Evolutionary conservation across 2,888 invertebrate genomes (phyloP).

Genomic region (Ophonus ardosiacus): DNA sequence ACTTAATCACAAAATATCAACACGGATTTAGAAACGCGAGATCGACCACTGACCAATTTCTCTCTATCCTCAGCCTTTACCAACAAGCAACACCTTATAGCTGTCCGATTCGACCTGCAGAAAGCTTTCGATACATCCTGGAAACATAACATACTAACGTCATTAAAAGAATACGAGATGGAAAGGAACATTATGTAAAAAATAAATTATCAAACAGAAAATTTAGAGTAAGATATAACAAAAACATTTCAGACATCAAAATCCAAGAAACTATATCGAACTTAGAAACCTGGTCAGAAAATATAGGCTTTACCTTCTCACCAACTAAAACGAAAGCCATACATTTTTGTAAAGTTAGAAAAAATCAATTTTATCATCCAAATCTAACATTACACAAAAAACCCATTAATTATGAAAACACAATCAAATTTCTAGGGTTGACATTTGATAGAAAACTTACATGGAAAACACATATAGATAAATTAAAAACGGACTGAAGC

Average conservation of each 20-base stretch:
- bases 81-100: slow-evolving; percentile 8
- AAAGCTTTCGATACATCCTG: not conserved
- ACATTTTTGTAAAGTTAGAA: not conserved
- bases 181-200: not conserved
- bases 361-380: not conserved
- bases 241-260: no score
- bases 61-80: slow-evolving; percentile 11
- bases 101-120: slow-evolving; percentile 1
- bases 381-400: no score
- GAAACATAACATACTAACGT: not conserved
- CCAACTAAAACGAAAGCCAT: not conserved
- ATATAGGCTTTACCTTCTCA: not conserved
- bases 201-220: no score
- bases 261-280: not conserved
- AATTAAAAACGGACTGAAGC: no score
- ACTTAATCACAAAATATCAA: no score
- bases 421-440: no score
- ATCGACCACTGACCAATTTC: no score
- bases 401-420: no score
- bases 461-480: no score
- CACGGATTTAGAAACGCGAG: no score
- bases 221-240: no score
- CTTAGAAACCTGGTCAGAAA: not conserved
- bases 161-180: not conserved
- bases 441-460: no score